Conservation (phyloP, 2,888 invertebrate species). For the Drosophila aldrichi region DNA sequence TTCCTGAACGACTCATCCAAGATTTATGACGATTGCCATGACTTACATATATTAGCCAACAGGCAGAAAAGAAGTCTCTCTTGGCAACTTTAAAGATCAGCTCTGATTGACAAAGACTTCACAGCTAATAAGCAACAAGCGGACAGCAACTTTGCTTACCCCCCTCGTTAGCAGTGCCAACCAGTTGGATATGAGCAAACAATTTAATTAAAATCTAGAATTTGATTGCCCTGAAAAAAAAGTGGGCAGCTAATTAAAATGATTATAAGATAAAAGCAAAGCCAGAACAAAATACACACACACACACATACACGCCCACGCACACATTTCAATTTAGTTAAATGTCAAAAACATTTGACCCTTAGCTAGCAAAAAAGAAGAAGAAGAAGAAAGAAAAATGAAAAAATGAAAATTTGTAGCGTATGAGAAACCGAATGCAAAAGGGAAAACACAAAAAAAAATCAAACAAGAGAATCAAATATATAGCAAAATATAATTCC, state of each 20-base stretch:
- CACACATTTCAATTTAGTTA: slow-evolving; percentile 59
- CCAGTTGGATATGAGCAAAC: slow-evolving; percentile 25
- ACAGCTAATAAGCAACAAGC: not conserved
- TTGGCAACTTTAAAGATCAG: too few relatives aligned
- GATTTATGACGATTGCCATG: not conserved
- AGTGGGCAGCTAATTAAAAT: slow-evolving; percentile 64
- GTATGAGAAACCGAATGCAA: slow-evolving; percentile 26
- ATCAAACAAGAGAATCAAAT: slow-evolving; percentile 35
- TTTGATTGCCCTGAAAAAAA: slow-evolving; percentile 38
- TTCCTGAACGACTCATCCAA: not conserved
- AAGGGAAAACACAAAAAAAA: slow-evolving; percentile 13
- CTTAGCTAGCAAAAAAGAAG: not conserved
- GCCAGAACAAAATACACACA: slow-evolving; percentile 26
- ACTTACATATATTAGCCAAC: not conserved
- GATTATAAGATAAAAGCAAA: slow-evolving; percentile 52
- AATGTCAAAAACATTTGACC: slow-evolving; percentile 52
- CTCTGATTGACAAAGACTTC: not conserved
- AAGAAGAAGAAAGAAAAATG: slow-evolving; percentile 11
- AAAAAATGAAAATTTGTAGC: slow-evolving; percentile 32
- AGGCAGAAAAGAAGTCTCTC: rapidly evolving
- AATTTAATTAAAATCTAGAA: slow-evolving; percentile 68
- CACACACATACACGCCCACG: slow-evolving; percentile 1
- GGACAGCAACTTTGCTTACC: not conserved
- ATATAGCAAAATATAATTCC: slow-evolving; percentile 52
- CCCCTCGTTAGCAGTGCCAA: not conserved